These are phyloP conservation scores for Cantharis lateralis DNA, from an alignment of 2,888 invertebrate genomes.

Conservation along the genomic window DNA sequence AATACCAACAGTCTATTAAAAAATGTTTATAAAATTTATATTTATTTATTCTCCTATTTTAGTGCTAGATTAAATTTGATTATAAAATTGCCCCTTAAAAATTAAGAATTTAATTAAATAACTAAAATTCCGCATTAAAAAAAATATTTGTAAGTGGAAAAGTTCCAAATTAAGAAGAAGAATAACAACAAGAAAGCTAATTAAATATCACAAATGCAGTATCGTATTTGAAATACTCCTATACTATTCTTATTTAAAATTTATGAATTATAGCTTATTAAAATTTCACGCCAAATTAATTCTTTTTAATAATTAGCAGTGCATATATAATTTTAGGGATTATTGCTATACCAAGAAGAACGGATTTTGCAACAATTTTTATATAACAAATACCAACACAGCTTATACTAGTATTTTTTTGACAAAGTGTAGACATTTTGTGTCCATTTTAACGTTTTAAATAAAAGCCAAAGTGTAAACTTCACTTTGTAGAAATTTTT, in stretches of 20 bases:
- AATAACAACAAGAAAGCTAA: no score
- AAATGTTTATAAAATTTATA: no score
- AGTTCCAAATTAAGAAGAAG: no score
- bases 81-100: no score
- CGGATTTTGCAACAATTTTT: not conserved
- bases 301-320: not conserved
- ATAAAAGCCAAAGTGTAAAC: not conserved
- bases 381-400: not conserved
- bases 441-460: not conserved
- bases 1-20: no score
- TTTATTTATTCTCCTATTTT: no score
- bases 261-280: not conserved
- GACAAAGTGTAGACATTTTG: not conserved
- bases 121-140: no score
- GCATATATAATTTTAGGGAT: not conserved
- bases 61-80: no score
- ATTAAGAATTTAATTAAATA: no score
- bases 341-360: not conserved
- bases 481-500: not conserved
- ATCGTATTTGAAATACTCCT: not conserved
- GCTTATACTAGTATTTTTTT: not conserved
- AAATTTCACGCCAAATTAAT: not conserved
- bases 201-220: no score
- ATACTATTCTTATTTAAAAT: not conserved
- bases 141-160: no score